A percentile compares a stretch with the other conserved stretches of the same genome.
Evolutionary conservation across 1,140 invertebrate genomes (phyloP).

Genomic region (Pseudomyrmex flavicornis): DNA sequence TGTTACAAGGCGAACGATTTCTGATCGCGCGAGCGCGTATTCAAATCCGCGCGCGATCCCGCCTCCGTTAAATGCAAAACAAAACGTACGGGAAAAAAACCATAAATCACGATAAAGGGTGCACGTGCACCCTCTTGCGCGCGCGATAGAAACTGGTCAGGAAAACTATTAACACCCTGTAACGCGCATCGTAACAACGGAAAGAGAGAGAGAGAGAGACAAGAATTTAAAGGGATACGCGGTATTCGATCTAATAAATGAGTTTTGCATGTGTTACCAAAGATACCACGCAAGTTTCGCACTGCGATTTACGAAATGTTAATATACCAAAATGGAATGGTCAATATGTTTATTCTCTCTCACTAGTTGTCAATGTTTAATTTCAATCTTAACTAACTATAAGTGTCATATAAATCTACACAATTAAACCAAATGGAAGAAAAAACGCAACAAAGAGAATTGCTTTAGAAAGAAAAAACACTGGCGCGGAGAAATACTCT

Average conservation of each 20-base stretch:
- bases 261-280: conserved; percentile 47
- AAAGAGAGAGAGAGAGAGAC: neutral
- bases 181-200: conserved; percentile 55
- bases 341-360: no score
- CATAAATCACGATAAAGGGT: conserved; percentile 83
- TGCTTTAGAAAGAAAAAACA: neutral
- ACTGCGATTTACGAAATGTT: neutral
- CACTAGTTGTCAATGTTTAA: no score
- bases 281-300: no score
- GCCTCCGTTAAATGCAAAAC: conserved; percentile 81
- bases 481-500: neutral
- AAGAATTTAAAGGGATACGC: conserved; percentile 28
- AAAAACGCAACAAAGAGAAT: no score
- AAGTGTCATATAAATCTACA: no score
- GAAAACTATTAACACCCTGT: conserved; percentile 83
- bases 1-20: conserved; percentile 4
- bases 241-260: conserved; percentile 11
- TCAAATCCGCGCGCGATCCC: conserved; percentile 64
- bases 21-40: conserved; percentile 27
- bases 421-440: no score
- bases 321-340: neutral
- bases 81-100: conserved; percentile 72
- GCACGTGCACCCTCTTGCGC: conserved; percentile 82
- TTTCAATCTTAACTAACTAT: no score
- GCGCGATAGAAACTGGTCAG: conserved; percentile 67